Base-by-base conservation (phyloP, 2,113 vertebrate genomes). In the Lates calcarifer region DNA sequence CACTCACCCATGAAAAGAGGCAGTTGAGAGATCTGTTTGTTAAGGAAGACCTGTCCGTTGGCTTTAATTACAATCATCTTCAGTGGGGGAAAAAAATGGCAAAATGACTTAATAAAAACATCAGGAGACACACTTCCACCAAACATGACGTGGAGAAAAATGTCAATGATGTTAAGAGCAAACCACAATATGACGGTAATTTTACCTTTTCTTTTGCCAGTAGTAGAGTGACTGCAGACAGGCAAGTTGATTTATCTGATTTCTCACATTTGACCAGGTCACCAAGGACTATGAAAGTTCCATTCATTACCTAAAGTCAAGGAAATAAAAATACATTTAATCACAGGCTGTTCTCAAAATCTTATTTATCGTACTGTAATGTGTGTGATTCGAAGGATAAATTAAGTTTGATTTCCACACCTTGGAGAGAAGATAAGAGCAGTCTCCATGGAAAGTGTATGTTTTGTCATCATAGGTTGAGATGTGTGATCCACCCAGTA, bases 371-470 rank as follows among this genome's bases (percentile, higher is more conserved):
- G 5, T 22, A 17, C 18, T 57, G 17, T 24, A 5, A n/a, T 35
- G 5, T 39, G 58, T 35, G 2, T 39, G 7, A 35, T 56, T 65
- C 7, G 20, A 47, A 60, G 6, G 6, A 53, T 31, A 2, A 41
- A 51, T 37, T 24, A 0, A 28, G 1, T 64, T 49, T 41, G 2
- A 49, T 73, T 20, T 26, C n/a, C 81, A 89, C 79, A 97, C 98
- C 96, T 96, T 96, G 62, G 95, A 73, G 64, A 99, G 90, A 67
- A 97, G 78, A 20, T 99, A 99, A 81, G 96, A 95, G 81, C 98
- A 99, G 47, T 97, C 92, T 74, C 98, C 98, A n/a, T 97, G 96
- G 79, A 98, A 98, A 20, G 89, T 96, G 60, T 96, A 99, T 22
- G 83, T 90, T 89, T 97, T 97, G 47, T 95, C 95, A 72, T 99